Evolutionary conservation across 2,888 invertebrate species (phyloP).

Genomic region (Notodonta ziczac): DNA sequence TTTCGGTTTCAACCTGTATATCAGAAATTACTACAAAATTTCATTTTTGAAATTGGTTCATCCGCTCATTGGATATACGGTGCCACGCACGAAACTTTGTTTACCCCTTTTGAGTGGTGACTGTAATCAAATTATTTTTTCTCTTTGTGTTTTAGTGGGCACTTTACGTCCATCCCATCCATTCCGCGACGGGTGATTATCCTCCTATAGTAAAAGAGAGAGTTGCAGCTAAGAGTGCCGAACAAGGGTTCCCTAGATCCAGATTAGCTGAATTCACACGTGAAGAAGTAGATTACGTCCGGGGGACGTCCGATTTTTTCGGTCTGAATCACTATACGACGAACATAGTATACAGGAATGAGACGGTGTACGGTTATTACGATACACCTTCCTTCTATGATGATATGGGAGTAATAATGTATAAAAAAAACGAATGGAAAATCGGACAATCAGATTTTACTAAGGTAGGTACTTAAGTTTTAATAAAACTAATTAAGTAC

Average conservation of each 20-base stretch:
- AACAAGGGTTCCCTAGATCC: constrained; percentile 69
- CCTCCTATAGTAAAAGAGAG: constrained; percentile 83
- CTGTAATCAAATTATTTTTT: neutral
- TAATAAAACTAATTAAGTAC: no score
- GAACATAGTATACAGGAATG: constrained; percentile 49
- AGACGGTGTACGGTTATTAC: constrained; percentile 33
- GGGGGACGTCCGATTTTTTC: constrained; percentile 54
- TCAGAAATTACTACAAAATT: no score
- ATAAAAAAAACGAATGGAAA: constrained; percentile 37
- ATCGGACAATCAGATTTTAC: constrained; percentile 32
- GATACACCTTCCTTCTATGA: constrained; percentile 42
- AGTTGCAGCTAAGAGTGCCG: constrained; percentile 78
- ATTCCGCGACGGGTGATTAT: constrained; percentile 83
- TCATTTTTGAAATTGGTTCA: neutral
- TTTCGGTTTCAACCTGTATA: no score
- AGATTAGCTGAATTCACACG: constrained; percentile 69
- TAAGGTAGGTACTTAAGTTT: constrained; percentile 19
- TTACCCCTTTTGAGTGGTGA: no score
- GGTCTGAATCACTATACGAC: constrained; percentile 87
- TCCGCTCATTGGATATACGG: neutral
- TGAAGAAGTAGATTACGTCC: constrained; percentile 61
- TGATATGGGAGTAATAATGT: constrained; percentile 34
- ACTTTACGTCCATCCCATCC: constrained; percentile 86
- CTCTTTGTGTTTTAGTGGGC: constrained; percentile 66
- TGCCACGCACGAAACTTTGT: no score